phyloP scores from a whole-genome alignment of 2,113 vertebrate species.

The Trochalopteron elliotii region DNA sequence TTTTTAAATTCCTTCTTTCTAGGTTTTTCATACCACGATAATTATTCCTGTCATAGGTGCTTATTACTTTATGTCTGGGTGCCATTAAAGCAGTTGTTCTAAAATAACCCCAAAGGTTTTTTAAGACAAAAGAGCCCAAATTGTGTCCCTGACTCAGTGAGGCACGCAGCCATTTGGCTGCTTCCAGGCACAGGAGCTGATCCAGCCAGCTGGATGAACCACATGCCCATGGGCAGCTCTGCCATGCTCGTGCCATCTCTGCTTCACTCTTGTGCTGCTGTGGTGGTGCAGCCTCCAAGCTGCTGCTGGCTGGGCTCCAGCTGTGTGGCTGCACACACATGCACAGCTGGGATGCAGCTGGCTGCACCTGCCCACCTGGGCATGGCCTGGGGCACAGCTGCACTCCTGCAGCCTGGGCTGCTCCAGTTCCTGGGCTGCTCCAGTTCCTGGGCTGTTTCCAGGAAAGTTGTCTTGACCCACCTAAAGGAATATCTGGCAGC shows the following conservation, averaged over 20 bases:
- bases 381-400: background rate
- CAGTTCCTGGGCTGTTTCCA: background rate
- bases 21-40: background rate
- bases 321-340: background rate
- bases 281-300: background rate
- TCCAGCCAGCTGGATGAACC: constrained; percentile 8
- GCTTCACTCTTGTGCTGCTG: background rate
- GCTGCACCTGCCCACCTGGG: background rate
- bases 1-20: background rate
- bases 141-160: background rate
- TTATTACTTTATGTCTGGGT: background rate
- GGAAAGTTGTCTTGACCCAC: background rate
- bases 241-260: background rate
- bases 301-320: constrained; percentile 2
- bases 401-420: background rate
- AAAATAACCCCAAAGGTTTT: background rate
- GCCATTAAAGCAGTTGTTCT: background rate
- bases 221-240: constrained; percentile 28
- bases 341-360: constrained; percentile 52
- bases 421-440: background rate
- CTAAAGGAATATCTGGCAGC: background rate
- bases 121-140: background rate
- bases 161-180: background rate
- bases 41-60: constrained; percentile 3
- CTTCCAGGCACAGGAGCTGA: background rate